Conservation (phyloP, 2,797 vertebrate genomes). For the Tiaroga cobitis region DNA sequence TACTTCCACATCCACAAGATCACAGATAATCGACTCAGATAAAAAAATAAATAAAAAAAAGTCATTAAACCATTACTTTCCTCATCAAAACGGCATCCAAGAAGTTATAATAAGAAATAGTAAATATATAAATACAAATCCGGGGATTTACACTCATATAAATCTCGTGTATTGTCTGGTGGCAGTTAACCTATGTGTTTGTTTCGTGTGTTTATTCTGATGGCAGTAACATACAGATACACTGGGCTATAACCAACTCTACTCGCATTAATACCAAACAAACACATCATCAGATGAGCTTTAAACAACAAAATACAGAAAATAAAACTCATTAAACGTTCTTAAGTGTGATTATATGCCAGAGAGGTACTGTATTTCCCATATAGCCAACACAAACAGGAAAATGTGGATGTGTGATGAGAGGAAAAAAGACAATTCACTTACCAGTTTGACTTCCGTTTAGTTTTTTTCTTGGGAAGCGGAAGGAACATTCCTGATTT, state of each 20-base stretch:
- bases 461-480: constrained; percentile 75
- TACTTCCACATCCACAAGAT: constrained; percentile 31
- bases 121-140: not conserved
- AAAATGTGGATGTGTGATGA: not conserved
- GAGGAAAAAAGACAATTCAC: constrained; percentile 57
- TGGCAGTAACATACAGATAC: constrained; percentile 38
- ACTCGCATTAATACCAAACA: not conserved
- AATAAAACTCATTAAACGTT: not conserved
- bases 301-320: not conserved
- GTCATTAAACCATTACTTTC: not conserved
- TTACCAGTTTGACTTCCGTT: constrained; percentile 80
- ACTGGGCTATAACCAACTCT: constrained; percentile 20
- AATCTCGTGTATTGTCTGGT: not conserved
- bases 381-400: not conserved
- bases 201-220: constrained; percentile 4
- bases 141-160: not conserved
- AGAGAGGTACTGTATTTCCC: not conserved
- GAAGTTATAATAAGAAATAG: not conserved
- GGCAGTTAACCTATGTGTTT: not conserved
- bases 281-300: not conserved
- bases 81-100: not conserved
- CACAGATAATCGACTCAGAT: not conserved
- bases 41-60: not conserved
- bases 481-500: constrained; percentile 82
- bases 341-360: not conserved